Evolutionary conservation across 2,113 vertebrate genomes (phyloP).

Genomic region (Pygoscelis antarcticus): DNA sequence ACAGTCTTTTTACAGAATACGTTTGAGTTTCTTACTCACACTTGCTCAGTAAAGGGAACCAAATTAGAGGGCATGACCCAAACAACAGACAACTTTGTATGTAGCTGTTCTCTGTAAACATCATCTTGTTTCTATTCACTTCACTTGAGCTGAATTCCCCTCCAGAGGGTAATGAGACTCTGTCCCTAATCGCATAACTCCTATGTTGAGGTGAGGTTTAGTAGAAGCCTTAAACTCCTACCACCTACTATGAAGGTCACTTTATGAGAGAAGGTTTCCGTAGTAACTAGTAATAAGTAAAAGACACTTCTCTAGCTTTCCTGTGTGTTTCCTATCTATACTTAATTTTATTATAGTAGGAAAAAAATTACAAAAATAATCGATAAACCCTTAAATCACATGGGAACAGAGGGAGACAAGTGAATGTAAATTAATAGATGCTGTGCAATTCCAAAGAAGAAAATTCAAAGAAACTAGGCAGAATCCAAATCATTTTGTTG

Average conservation of each 20-base stretch:
- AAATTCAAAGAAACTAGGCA: not conserved
- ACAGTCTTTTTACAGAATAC: not conserved
- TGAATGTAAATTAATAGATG: not conserved
- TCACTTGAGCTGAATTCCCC: not conserved
- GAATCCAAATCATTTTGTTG: not conserved
- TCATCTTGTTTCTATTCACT: not conserved
- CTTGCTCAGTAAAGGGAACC: not conserved
- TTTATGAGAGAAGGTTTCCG: not conserved
- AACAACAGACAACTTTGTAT: not conserved
- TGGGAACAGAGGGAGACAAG: not conserved
- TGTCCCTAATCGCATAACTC: not conserved
- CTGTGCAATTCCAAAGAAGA: not conserved
- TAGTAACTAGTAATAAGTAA: not conserved
- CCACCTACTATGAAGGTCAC: not conserved
- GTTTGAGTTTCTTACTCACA: not conserved
- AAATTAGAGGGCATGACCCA: not conserved
- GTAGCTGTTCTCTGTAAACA: not conserved
- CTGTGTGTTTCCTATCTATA: not conserved
- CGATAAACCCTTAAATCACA: not conserved
- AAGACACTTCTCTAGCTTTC: not conserved
- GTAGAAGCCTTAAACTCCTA: not conserved
- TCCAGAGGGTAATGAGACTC: not conserved
- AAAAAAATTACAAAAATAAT: not conserved
- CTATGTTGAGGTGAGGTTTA: not conserved
- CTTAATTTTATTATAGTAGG: not conserved